phyloP scores from a whole-genome alignment of 2,113 vertebrate genomes.

The Nyctibius bracteatus region DNA sequence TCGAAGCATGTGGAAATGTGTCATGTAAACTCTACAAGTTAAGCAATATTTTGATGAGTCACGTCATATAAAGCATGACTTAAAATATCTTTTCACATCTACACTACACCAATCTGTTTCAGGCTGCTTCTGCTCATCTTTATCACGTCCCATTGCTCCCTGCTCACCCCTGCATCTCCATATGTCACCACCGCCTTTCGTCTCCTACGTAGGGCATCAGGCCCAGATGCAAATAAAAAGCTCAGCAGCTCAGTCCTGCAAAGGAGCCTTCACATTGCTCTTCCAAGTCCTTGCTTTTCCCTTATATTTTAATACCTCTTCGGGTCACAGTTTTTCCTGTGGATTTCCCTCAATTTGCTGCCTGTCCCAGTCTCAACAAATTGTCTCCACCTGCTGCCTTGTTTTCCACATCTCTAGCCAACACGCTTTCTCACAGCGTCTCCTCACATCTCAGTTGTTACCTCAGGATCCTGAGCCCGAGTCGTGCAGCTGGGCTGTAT shows the following conservation, averaged over 20 bases:
- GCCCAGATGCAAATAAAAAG: not conserved
- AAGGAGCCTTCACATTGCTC: not conserved
- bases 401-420: not conserved
- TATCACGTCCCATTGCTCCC: not conserved
- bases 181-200: not conserved
- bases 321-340: not conserved
- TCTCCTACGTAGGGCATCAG: not conserved
- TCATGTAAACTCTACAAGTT: not conserved
- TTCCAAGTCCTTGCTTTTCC: not conserved
- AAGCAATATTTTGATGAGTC: conserved; percentile 30
- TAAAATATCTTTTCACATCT: conserved; percentile 32
- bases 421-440: not conserved
- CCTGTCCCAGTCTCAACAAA: not conserved
- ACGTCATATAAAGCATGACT: not conserved
- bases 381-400: not conserved
- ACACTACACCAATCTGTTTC: not conserved
- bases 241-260: not conserved
- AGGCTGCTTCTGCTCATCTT: not conserved
- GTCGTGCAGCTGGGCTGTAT: not conserved
- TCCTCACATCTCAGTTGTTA: not conserved
- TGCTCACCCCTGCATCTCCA: not conserved
- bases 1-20: not conserved
- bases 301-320: not conserved
- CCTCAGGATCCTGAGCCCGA: not conserved
- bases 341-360: not conserved